These are phyloP conservation scores for Lycophotia porphyrea DNA, from an alignment of 2,888 invertebrate genomes.

Conservation along the genomic window DNA sequence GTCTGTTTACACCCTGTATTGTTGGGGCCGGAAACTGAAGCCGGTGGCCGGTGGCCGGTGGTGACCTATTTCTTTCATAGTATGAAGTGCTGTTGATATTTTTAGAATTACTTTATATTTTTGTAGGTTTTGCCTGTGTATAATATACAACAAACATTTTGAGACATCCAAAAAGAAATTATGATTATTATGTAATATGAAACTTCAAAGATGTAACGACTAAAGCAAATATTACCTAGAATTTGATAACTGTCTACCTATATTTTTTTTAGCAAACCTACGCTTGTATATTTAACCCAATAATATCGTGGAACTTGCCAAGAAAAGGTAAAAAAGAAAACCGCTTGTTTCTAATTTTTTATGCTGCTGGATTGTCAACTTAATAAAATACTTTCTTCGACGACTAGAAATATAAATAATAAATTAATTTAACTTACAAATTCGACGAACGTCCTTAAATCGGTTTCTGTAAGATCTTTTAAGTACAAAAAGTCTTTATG, in stretches of 20 bases:
- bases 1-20: too few species aligned
- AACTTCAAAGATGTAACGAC: slow-evolving; percentile 12
- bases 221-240: neutral
- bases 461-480: neutral
- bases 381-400: neutral
- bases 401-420: neutral
- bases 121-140: neutral
- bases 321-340: neutral
- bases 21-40: neutral
- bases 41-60: too few species aligned
- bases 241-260: neutral
- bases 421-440: neutral
- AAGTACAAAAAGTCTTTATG: slow-evolving; percentile 4
- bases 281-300: neutral
- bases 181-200: neutral
- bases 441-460: neutral
- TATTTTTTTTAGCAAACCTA: neutral
- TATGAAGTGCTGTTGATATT: neutral
- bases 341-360: neutral
- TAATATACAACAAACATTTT: neutral
- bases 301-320: neutral
- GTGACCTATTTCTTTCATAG: neutral
- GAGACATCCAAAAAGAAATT: neutral
- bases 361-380: neutral
- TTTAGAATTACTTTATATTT: neutral